phyloP scores from a whole-genome alignment of 2,888 invertebrate genomes.

The Megastigmus dorsalis region DNA sequence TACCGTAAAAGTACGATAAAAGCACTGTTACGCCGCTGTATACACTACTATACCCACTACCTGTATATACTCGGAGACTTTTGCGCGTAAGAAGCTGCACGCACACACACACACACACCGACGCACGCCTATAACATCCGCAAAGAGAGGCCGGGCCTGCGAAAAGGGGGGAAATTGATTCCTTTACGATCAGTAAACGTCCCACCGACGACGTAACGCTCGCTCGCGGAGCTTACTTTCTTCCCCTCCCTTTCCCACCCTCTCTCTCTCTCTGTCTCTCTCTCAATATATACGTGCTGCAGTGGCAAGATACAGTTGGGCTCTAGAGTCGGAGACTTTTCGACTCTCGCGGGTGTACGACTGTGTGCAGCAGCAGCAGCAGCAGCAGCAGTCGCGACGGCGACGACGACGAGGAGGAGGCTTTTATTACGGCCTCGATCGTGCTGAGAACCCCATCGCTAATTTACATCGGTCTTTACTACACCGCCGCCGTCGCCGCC shows the following conservation, averaged over 20 bases:
- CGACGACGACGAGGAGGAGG: neutral
- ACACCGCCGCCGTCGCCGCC: too few species aligned
- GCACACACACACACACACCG: constrained; percentile 8
- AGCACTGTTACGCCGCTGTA: constrained; percentile 66
- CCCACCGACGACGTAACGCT: constrained; percentile 29
- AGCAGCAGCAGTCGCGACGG: neutral
- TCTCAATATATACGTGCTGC: too few species aligned
- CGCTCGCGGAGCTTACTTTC: constrained; percentile 29
- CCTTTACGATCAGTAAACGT: constrained; percentile 71
- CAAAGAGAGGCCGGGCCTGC: too few species aligned
- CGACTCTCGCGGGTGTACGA: neutral
- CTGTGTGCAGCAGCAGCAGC: too few species aligned
- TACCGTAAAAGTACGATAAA: constrained; percentile 73
- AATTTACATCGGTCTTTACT: constrained; percentile 48
- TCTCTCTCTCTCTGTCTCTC: neutral
- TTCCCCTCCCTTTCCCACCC: neutral
- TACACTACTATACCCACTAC: too few species aligned
- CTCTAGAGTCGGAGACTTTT: neutral
- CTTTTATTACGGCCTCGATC: constrained; percentile 53
- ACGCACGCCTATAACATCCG: too few species aligned
- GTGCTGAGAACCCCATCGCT: constrained; percentile 46
- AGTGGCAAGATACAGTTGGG: too few species aligned
- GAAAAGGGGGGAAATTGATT: constrained; percentile 69
- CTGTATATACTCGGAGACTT: too few species aligned
- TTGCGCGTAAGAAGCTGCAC: constrained; percentile 32